These are phyloP conservation scores for Phyllotreta striolata DNA, from an alignment of 2,888 invertebrate species.

Conservation along the genomic window DNA sequence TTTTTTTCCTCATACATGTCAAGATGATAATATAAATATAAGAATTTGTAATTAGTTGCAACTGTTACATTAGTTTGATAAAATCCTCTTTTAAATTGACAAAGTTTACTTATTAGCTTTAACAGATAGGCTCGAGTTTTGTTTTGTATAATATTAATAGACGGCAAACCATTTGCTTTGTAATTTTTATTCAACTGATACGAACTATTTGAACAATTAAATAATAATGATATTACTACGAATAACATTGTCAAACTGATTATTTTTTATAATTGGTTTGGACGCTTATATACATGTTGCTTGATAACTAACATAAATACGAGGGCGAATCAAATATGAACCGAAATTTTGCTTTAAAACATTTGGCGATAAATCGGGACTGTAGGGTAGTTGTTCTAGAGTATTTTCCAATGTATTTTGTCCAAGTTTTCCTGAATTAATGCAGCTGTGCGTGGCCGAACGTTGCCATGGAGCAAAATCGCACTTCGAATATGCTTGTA, in stretches of 20 bases:
- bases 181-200: constrained; percentile 8
- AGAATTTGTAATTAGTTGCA: constrained; percentile 28
- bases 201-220: not conserved
- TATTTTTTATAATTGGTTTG: not conserved
- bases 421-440: too few species aligned
- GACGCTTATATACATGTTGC: too few species aligned
- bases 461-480: too few species aligned
- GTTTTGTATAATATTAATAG: constrained; percentile 8
- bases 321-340: too few species aligned
- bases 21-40: constrained; percentile 29
- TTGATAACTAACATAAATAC: too few species aligned
- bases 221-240: not conserved
- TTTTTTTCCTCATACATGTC: constrained; percentile 23
- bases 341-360: too few species aligned
- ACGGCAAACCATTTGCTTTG: constrained; percentile 4
- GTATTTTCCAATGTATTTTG: too few species aligned
- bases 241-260: not conserved
- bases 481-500: too few species aligned
- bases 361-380: too few species aligned
- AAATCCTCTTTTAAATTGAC: not conserved
- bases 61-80: constrained; percentile 15
- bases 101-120: constrained; percentile 7
- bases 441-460: too few species aligned
- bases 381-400: too few species aligned
- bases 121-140: constrained; percentile 3